phyloP scores from a whole-genome alignment of 2,797 vertebrate species.

The Poeciliopsis infans region DNA sequence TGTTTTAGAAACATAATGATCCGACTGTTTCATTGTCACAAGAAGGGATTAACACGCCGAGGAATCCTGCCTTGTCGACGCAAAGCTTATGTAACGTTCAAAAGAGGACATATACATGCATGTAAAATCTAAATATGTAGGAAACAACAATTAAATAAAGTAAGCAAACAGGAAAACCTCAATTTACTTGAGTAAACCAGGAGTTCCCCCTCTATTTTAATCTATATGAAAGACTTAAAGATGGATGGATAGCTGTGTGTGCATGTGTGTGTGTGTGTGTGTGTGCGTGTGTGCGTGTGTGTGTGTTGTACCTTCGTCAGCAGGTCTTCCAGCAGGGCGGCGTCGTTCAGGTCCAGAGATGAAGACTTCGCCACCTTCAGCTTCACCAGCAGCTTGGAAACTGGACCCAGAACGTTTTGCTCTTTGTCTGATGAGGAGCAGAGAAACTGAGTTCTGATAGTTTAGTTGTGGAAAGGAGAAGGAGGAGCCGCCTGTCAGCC shows the following conservation, averaged over 20 bases:
- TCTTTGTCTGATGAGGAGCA: neutral
- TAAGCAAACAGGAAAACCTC: neutral
- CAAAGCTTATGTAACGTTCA: neutral
- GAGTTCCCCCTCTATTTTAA: slow-evolving; percentile 5
- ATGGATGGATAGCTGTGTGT: neutral
- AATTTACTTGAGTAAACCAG: neutral
- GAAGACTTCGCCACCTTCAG: neutral
- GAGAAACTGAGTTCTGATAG: neutral
- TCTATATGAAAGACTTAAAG: slow-evolving; percentile 1
- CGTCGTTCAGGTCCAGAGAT: neutral
- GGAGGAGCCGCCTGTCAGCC: too few species aligned
- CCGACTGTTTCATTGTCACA: neutral
- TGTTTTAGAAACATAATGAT: neutral
- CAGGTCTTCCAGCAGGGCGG: neutral
- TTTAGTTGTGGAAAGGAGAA: neutral
- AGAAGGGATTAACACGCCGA: neutral
- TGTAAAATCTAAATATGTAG: neutral
- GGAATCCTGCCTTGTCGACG: neutral
- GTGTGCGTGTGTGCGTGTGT: too few species aligned
- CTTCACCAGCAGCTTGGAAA: neutral
- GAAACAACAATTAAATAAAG: neutral
- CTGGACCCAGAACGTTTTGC: neutral
- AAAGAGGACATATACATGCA: neutral
- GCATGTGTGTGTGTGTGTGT: neutral
- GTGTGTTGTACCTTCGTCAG: neutral